Evolutionary conservation across 2,113 vertebrate species (phyloP).

Genomic region (Hirundichthys speculiger): DNA sequence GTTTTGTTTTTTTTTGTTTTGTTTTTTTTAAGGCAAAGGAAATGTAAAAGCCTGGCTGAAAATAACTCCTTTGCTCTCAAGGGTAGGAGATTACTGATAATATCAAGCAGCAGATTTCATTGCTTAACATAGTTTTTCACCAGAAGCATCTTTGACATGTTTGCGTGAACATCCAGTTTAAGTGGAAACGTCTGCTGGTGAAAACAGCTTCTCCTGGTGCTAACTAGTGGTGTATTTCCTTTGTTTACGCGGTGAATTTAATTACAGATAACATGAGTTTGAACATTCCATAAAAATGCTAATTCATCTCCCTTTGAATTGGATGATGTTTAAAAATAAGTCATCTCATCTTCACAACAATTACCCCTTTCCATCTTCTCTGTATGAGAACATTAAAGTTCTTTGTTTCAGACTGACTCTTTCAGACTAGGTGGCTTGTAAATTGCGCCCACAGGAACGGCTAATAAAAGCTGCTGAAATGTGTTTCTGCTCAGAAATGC

Average conservation of each 20-base stretch:
- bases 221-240: conserved; percentile 1
- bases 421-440: conserved; percentile 44
- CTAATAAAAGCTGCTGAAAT: conserved; percentile 52
- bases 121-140: conserved; percentile 3
- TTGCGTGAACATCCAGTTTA: conserved; percentile 7
- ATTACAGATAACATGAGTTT: conserved; percentile 53
- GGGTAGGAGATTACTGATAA: conserved; percentile 9
- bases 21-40: conserved; percentile 41
- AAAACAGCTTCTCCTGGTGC: conserved; percentile 6
- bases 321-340: conserved; percentile 44
- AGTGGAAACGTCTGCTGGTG: conserved; percentile 2
- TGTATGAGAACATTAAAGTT: conserved; percentile 58
- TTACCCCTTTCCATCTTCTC: conserved; percentile 55
- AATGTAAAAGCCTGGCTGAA: conserved; percentile 16
- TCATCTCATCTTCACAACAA: conserved; percentile 17
- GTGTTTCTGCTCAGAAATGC: conserved; percentile 16
- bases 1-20: conserved; percentile 54
- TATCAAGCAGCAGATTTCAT: conserved; percentile 17
- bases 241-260: conserved; percentile 36
- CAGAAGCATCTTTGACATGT: neutral
- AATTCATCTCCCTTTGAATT: conserved; percentile 59
- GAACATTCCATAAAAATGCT: conserved; percentile 55
- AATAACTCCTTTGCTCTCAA: conserved; percentile 38
- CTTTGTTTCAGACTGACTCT: conserved; percentile 44
- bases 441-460: conserved; percentile 50